Base-by-base conservation (phyloP, 1,140 invertebrate genomes). In the Cotesia typhae region DNA sequence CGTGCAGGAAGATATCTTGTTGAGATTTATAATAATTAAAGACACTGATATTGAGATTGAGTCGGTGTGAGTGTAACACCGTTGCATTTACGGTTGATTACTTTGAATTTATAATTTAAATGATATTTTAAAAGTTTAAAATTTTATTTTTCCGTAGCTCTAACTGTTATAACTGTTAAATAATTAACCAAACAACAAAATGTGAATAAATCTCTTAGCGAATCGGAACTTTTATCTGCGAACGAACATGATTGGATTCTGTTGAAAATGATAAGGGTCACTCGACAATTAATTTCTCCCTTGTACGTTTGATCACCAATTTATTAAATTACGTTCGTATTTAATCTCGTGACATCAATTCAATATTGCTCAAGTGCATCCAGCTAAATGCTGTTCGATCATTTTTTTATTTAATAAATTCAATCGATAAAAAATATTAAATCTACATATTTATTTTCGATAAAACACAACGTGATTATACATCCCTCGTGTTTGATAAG, bases 1-100 rank as follows among this genome's bases (percentile, higher is more conserved):
- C 59, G 59, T 17, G 28, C 35, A 36, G 59, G 41, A 47, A 60
- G 41, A 57, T 69, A 72, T 70, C 71, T 66, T 59, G 64, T 67
- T 14, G 12, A 75, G 66, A 72, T 75, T 75, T 75, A 75, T 75
- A 72, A 75, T 75, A 75, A 75, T 75, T 75, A 72, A 75, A 75
- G 72, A 75, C 72, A 67, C 71, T 65, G 53, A 10, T 10, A 10
- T 52, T 52, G n/a, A 10, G 41, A 65, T 65, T 65, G 4, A 67
- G 35, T n/a, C 7, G 37, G 17, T 41, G 28, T 65, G 35, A 65
- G 14, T 38, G 28, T 28, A 28, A 28, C 28, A 28, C 28, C 28
- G 28, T 28, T 28, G 28, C 28, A 28, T 28, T 28, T 28, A 28
- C 28, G 28, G 28, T 28, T 28, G 28, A 28, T 28, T 28, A 28